Conservation (phyloP, 2,888 invertebrate genomes). For the Pelosia muscerda region DNA sequence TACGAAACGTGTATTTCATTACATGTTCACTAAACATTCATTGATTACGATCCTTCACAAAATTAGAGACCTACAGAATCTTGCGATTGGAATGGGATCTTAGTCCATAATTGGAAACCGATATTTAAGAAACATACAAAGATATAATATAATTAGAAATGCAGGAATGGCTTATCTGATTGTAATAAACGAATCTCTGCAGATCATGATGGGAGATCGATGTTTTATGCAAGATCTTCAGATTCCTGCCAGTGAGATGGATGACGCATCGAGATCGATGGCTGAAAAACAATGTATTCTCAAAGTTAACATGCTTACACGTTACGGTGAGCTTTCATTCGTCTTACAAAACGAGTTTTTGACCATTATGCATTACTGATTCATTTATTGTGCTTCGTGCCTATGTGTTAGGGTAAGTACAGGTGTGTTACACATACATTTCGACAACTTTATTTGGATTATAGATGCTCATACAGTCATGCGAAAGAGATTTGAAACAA, state of each 20-base stretch:
- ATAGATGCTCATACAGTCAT: neutral
- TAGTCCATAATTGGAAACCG: constrained; percentile 40
- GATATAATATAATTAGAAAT: constrained; percentile 72
- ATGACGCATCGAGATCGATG: no score
- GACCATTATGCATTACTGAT: neutral
- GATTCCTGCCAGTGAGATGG: constrained; percentile 64
- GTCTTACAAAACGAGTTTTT: neutral
- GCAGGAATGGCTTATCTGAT: constrained; percentile 66
- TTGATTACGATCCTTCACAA: no score
- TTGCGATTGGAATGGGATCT: no score
- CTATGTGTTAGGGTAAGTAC: neutral
- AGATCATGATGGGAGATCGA: constrained; percentile 75
- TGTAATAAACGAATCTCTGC: constrained; percentile 76
- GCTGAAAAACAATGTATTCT: constrained; percentile 45
- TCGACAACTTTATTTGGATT: neutral
- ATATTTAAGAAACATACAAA: constrained; percentile 52
- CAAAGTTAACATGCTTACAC: constrained; percentile 15
- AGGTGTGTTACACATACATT: neutral
- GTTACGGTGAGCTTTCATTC: neutral
- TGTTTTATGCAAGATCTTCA: constrained; percentile 78
- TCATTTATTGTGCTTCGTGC: no score
- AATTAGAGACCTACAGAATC: no score
- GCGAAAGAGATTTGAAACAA: neutral
- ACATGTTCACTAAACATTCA: no score
- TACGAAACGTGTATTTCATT: no score